These are phyloP conservation scores for Drosophila maculinotata DNA, from an alignment of 2,888 invertebrate genomes.

Conservation along the genomic window DNA sequence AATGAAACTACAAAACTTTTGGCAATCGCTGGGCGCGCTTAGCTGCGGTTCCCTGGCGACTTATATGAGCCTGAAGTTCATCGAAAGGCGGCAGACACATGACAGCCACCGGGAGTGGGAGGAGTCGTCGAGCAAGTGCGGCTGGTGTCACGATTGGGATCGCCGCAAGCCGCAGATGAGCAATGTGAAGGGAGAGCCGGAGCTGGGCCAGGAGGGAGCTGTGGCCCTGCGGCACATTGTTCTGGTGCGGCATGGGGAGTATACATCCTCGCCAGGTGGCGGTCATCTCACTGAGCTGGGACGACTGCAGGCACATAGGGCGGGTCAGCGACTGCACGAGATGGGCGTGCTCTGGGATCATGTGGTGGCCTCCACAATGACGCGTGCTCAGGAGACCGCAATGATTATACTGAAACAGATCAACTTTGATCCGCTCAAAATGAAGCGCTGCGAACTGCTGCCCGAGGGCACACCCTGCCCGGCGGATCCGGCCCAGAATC, in stretches of 20 bases:
- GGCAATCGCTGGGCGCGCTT: slow-evolving; percentile 47
- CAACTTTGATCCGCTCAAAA: slow-evolving; percentile 87
- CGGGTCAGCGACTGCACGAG: slow-evolving; percentile 92
- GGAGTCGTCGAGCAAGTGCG: slow-evolving; percentile 82
- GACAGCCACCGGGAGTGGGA: not conserved
- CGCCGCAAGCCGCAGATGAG: slow-evolving; percentile 90
- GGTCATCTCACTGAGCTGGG: slow-evolving; percentile 94
- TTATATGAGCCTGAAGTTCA: slow-evolving; percentile 46
- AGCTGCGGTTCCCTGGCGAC: slow-evolving; percentile 58
- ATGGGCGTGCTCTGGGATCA: slow-evolving; percentile 91
- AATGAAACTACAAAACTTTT: slow-evolving; percentile 50
- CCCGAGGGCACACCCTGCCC: slow-evolving; percentile 97
- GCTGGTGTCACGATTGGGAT: slow-evolving; percentile 96
- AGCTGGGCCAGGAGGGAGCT: slow-evolving; percentile 84
- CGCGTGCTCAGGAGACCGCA: slow-evolving; percentile 96
- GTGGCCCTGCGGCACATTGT: slow-evolving; percentile 90
- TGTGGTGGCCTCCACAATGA: slow-evolving; percentile 96
- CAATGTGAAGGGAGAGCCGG: slow-evolving; percentile 86
- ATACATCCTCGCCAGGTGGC: slow-evolving; percentile 90
- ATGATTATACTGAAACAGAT: slow-evolving; percentile 91
- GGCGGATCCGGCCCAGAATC: slow-evolving; percentile 95
- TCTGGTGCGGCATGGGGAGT: slow-evolving; percentile 97
- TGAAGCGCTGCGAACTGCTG: slow-evolving; percentile 90
- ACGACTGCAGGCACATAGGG: slow-evolving; percentile 92
- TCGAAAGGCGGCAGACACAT: slow-evolving; percentile 20